Percentiles rank a stretch among this genome's conserved stretches.
Conservation (phyloP, 2,113 vertebrate species). For the Ursus arctos region DNA sequence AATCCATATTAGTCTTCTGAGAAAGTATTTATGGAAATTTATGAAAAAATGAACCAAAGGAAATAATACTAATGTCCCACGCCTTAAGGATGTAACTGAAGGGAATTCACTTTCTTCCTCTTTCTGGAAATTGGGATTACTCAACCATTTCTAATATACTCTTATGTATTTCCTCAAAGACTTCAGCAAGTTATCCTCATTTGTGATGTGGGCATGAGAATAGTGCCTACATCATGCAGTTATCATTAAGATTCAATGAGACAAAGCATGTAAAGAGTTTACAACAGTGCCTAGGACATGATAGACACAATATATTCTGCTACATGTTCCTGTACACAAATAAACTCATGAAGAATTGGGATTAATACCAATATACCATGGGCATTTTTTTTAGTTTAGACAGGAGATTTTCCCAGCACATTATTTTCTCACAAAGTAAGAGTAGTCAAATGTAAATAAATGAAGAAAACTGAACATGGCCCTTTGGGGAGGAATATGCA, state of each 20-base stretch:
- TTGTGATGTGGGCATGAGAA: background rate
- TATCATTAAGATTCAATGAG: background rate
- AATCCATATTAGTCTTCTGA: background rate
- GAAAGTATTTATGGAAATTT: background rate
- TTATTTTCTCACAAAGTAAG: background rate
- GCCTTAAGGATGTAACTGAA: background rate
- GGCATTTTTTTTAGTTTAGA: background rate
- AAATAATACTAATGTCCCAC: background rate
- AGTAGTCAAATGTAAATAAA: background rate
- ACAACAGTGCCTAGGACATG: background rate
- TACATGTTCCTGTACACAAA: background rate
- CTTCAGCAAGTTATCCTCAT: background rate
- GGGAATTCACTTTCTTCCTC: conserved; percentile 3
- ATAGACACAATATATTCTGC: background rate
- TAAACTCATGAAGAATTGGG: background rate
- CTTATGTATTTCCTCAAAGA: conserved; percentile 5
- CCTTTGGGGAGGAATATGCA: too few relatives aligned
- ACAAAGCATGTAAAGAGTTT: background rate
- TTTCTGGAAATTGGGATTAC: conserved; percentile 8
- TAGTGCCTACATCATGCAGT: background rate
- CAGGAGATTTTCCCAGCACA: background rate
- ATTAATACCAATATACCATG: background rate
- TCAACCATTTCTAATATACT: background rate
- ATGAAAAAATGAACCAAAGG: background rate
- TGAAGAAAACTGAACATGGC: background rate